A percentile compares a stretch with the other conserved stretches of the same genome.
These are phyloP conservation scores for Melanotaenia maccullochi DNA, from an alignment of 2,797 vertebrate species.

Conservation along the genomic window DNA sequence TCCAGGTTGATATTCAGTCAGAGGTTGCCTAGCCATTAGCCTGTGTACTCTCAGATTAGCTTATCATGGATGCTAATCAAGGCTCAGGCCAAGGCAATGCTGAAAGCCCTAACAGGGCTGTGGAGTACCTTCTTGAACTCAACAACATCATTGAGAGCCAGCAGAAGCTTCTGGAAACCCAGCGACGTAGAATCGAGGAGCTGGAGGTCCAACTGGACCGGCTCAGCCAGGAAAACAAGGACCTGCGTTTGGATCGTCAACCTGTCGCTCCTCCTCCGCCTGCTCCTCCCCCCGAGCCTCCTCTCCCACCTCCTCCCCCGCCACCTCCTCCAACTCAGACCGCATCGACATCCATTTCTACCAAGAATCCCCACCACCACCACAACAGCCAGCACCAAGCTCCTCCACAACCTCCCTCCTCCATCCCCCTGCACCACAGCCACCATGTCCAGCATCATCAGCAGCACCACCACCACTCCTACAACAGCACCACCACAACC, in stretches of 20 bases:
- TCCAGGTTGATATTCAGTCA: neutral
- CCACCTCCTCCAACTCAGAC: slow-evolving; percentile 64
- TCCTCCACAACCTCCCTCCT: slow-evolving; percentile 53
- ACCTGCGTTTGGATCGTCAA: slow-evolving; percentile 85
- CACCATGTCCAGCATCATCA: slow-evolving; percentile 62
- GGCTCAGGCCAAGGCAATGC: slow-evolving; percentile 73
- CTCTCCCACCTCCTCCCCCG: slow-evolving; percentile 72
- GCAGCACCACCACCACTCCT: slow-evolving; percentile 60
- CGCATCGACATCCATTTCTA: slow-evolving; percentile 34
- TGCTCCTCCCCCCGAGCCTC: slow-evolving; percentile 63
- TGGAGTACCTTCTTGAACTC: slow-evolving; percentile 94
- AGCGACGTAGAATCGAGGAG: slow-evolving; percentile 90
- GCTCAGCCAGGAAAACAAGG: slow-evolving; percentile 91
- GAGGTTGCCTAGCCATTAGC: slow-evolving; percentile 16
- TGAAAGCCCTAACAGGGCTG: slow-evolving; percentile 91
- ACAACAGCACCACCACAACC: slow-evolving; percentile 60
- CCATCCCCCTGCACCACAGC: slow-evolving; percentile 62
- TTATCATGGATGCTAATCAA: slow-evolving; percentile 75
- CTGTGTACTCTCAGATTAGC: slow-evolving; percentile 12
- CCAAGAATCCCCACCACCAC: slow-evolving; percentile 59
- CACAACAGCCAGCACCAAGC: slow-evolving; percentile 67
- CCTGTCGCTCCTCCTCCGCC: slow-evolving; percentile 60
- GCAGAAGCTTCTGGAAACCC: slow-evolving; percentile 92
- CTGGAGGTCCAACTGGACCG: slow-evolving; percentile 92
- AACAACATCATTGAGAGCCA: slow-evolving; percentile 96